A percentile compares a stretch with the other conserved stretches of the same genome.
Conservation (phyloP, 2,113 vertebrate genomes). For the Lonchura striata region DNA sequence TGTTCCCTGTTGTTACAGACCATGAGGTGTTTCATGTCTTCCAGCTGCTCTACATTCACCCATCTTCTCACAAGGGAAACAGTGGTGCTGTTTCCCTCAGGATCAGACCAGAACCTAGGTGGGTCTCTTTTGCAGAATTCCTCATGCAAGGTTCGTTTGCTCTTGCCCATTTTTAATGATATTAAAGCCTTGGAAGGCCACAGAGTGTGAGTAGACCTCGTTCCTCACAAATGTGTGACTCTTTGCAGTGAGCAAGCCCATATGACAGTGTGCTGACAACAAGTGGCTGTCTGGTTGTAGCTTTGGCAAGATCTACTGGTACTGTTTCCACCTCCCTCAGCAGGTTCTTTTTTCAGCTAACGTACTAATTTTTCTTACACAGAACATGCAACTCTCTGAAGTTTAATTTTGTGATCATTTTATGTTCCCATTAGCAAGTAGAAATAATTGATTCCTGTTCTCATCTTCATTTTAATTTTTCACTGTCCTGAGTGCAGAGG, state of each 20-base stretch:
- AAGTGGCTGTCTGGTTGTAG: background rate
- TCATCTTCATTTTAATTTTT: conserved; percentile 2
- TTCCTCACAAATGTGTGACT: background rate
- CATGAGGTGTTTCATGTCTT: background rate
- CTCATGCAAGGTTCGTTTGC: background rate
- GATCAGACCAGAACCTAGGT: background rate
- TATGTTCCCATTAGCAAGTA: background rate
- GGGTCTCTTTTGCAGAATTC: background rate
- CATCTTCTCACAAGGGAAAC: background rate
- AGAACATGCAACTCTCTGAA: background rate
- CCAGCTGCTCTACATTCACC: background rate
- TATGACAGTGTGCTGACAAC: background rate
- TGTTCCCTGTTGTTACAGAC: background rate
- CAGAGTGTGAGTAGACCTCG: background rate
- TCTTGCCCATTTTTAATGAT: background rate
- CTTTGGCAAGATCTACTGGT: background rate
- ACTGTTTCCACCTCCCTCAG: background rate
- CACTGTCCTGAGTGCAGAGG: background rate
- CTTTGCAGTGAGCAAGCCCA: background rate
- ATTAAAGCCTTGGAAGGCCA: background rate
- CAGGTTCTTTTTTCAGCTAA: background rate
- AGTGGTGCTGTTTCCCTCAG: background rate
- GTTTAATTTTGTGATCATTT: conserved; percentile 4
- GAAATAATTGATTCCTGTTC: conserved; percentile 42
- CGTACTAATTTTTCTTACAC: background rate